phyloP scores from a whole-genome alignment of 1,140 invertebrate species.

The Drosophila novamexicana region DNA sequence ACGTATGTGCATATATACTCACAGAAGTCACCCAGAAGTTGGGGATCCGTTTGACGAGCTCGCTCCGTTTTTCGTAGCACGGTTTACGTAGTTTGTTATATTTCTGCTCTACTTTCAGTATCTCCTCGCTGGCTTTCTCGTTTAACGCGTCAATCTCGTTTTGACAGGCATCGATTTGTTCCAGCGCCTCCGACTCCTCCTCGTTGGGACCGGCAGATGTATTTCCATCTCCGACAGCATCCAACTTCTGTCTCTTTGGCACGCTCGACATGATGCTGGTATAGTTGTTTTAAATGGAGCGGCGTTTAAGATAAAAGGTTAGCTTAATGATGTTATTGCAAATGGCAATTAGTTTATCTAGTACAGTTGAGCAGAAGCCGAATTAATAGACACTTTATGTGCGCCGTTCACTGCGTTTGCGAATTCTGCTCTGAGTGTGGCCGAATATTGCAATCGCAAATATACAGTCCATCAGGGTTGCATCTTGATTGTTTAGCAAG shows the following conservation, averaged over 20 bases:
- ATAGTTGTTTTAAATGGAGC: conserved; percentile 22
- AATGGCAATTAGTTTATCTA: conserved; percentile 50
- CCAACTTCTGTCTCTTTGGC: conserved; percentile 79
- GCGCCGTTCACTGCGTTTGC: conserved; percentile 45
- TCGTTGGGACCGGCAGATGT: conserved; percentile 73
- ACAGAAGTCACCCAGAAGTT: conserved; percentile 97
- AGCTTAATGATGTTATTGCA: conserved; percentile 18
- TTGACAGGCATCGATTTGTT: conserved; percentile 92
- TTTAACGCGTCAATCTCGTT: conserved; percentile 93
- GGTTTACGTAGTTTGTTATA: conserved; percentile 95
- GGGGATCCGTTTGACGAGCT: conserved; percentile 94
- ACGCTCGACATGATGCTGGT: conserved; percentile 74
- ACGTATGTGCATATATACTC: conserved; percentile 69
- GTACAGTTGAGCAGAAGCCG: conserved; percentile 52
- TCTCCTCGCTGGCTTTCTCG: conserved; percentile 95
- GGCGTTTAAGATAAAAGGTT: conserved; percentile 6
- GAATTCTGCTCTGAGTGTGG: conserved; percentile 38
- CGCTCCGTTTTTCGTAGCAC: conserved; percentile 92
- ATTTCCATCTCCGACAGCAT: conserved; percentile 57
- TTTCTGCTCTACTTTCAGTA: conserved; percentile 95
- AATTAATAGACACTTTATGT: conserved; percentile 40
- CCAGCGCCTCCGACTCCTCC: conserved; percentile 85
- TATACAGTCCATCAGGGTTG: conserved; percentile 8
- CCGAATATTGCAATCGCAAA: conserved; percentile 13
- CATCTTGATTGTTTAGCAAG: neutral